A percentile compares a stretch with the other conserved stretches of the same genome.
phyloP scores from a whole-genome alignment of 2,113 vertebrate genomes.

The Syrrhaptes paradoxus region DNA sequence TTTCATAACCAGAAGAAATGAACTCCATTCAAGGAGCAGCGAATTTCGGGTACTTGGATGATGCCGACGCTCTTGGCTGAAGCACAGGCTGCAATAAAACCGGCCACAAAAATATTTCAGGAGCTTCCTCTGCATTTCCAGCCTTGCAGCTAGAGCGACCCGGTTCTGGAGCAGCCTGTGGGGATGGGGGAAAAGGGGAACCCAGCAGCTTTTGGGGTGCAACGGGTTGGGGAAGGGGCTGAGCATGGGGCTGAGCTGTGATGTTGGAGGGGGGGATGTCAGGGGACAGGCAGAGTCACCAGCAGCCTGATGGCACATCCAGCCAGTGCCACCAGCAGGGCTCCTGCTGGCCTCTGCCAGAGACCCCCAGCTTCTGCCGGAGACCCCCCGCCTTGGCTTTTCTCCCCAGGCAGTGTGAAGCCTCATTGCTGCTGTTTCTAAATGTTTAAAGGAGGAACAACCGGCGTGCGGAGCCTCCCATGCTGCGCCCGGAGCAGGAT shows the following conservation, averaged over 20 bases:
- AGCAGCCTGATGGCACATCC: fast-evolving
- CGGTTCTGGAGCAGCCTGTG: background rate
- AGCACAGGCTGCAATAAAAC: background rate
- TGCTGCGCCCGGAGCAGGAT: background rate
- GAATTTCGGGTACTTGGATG: background rate
- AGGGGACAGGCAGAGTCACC: background rate
- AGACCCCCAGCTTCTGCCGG: background rate
- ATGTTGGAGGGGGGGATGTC: too few relatives aligned
- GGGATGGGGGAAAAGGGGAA: background rate
- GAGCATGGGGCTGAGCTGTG: background rate
- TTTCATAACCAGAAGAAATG: background rate
- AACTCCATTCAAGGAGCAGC: background rate
- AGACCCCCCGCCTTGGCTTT: background rate
- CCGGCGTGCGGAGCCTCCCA: background rate
- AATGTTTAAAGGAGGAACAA: background rate
- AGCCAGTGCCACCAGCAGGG: fast-evolving
- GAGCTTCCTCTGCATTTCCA: background rate
- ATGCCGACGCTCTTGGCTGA: background rate
- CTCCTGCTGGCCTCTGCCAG: background rate
- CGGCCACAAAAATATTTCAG: background rate
- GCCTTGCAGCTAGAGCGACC: background rate
- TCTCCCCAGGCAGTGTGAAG: background rate
- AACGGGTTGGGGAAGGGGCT: background rate
- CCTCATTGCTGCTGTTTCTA: background rate
- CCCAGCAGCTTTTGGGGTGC: background rate